phyloP scores from a whole-genome alignment of 2,113 vertebrate genomes.

The Pyxicephalus adspersus region DNA sequence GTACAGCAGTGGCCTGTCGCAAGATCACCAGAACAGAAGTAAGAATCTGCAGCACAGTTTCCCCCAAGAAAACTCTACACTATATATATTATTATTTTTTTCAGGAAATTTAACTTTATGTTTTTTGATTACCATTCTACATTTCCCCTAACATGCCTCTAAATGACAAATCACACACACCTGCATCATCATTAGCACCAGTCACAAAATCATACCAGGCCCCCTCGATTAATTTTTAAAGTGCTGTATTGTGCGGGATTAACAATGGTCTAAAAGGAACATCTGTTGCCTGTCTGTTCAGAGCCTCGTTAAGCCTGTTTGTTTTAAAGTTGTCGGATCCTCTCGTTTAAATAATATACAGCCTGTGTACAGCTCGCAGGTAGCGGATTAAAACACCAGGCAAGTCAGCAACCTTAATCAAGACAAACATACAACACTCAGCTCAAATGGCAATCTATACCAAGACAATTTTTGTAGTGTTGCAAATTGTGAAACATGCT shows the following conservation, averaged over 20 bases:
- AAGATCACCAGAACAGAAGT: too few relatives aligned
- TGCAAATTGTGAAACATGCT: constrained; percentile 24
- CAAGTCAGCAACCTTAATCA: constrained; percentile 54
- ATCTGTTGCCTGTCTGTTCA: constrained; percentile 68
- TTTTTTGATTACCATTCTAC: background rate
- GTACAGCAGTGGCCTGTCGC: too few relatives aligned
- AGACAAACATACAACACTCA: constrained; percentile 52
- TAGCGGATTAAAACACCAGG: constrained; percentile 51
- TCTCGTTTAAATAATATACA: constrained; percentile 49
- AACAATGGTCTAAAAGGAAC: constrained; percentile 67
- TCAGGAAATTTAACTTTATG: background rate
- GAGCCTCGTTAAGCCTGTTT: constrained; percentile 63
- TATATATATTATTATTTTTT: background rate
- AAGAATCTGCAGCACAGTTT: too few relatives aligned
- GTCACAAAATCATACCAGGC: constrained; percentile 57
- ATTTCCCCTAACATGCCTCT: constrained; percentile 39
- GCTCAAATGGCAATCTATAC: constrained; percentile 34
- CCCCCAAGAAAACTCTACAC: too few relatives aligned
- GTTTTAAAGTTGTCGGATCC: constrained; percentile 49
- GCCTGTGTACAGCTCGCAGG: constrained; percentile 46
- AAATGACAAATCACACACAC: constrained; percentile 62
- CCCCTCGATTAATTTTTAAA: constrained; percentile 73
- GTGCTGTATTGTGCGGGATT: constrained; percentile 61
- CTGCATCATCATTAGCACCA: constrained; percentile 62
- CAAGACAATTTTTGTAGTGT: constrained; percentile 6